Percentiles rank a stretch among this genome's conserved stretches.
Conservation (phyloP, 2,113 vertebrate species). For the Anarrhichthys ocellatus region DNA sequence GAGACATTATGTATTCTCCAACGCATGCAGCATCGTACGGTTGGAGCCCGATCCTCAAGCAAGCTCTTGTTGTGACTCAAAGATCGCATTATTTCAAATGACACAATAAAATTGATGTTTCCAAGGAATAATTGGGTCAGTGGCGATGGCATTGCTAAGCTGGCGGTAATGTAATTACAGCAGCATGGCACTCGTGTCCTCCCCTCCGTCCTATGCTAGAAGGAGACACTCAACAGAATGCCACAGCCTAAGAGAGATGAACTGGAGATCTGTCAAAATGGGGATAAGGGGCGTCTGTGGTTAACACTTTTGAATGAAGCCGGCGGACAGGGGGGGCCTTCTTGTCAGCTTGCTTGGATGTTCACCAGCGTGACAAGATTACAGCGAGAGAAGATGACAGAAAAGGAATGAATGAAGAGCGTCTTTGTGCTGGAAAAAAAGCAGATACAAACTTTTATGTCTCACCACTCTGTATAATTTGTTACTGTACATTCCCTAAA, state of each 20-base stretch:
- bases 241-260: conserved; percentile 57
- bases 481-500: conserved; percentile 56
- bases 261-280: conserved; percentile 66
- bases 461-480: conserved; percentile 41
- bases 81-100: conserved; percentile 68
- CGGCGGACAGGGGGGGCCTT: conserved; percentile 51
- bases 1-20: conserved; percentile 43
- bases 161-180: conserved; percentile 71
- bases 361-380: conserved; percentile 56
- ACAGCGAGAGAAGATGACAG: conserved; percentile 61
- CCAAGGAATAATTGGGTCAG: conserved; percentile 69
- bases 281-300: conserved; percentile 67
- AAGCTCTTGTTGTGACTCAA: conserved; percentile 64
- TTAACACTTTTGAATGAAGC: conserved; percentile 67
- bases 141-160: conserved; percentile 51
- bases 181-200: conserved; percentile 47
- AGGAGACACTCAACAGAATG: conserved; percentile 56
- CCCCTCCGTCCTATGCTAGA: conserved; percentile 38
- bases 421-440: conserved; percentile 69
- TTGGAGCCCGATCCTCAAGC: conserved; percentile 28
- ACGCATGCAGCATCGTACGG: conserved; percentile 12
- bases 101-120: conserved; percentile 65
- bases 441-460: conserved; percentile 65
- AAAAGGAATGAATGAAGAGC: conserved; percentile 66
- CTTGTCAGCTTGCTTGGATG: conserved; percentile 58